Conservation (phyloP, 92 coral and sea anemone species). For the Blastomussa wellsi region DNA sequence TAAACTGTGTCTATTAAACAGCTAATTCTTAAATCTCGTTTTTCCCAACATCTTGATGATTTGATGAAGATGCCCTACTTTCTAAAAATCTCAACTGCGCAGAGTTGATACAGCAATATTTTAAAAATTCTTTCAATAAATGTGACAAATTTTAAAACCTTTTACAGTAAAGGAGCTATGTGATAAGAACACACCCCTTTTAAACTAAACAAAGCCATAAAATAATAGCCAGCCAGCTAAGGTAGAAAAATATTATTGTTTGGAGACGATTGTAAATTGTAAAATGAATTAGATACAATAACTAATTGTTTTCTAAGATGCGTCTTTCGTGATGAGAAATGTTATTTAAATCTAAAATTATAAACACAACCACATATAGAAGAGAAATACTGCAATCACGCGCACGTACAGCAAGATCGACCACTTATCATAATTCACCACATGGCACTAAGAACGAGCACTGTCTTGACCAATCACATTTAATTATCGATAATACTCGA, state of each 20-base stretch:
- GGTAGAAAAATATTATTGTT: no score
- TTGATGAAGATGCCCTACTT: no score
- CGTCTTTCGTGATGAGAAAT: neutral
- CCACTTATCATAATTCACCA: neutral
- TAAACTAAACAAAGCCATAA: neutral
- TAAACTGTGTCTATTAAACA: neutral
- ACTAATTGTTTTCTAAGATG: neutral
- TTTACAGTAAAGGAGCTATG: neutral
- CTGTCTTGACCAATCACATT: constrained; percentile 17
- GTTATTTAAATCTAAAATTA: neutral
- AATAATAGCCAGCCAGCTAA: no score
- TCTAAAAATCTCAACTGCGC: no score
- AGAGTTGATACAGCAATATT: no score
- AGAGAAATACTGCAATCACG: neutral
- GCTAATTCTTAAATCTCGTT: neutral
- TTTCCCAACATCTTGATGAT: neutral
- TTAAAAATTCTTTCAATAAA: neutral
- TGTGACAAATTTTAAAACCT: neutral
- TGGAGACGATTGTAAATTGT: no score
- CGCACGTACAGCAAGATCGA: neutral
- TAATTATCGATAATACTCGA: constrained; percentile 23
- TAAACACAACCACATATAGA: neutral
- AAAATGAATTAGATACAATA: no score
- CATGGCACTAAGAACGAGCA: constrained; percentile 14
- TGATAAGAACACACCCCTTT: neutral